Base-by-base conservation (phyloP, 2,888 invertebrate genomes). In the Pristionchus mayeri region DNA sequence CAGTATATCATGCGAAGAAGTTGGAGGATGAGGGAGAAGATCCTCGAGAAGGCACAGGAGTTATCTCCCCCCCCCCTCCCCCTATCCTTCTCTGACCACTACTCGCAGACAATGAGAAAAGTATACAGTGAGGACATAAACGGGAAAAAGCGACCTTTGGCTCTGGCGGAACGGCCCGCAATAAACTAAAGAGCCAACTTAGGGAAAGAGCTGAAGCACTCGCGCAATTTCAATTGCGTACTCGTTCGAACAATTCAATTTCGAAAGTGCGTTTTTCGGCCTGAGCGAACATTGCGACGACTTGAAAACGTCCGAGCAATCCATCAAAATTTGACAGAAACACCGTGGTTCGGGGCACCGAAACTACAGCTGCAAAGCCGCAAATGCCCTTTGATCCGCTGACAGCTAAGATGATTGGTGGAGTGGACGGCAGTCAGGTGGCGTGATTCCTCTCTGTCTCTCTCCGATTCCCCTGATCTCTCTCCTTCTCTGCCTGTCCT, bases 321-420 rank as follows among this genome's bases (percentile, higher is more conserved):
- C 71, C 37, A 71, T 71, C 71, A 71, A 71, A 71, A 71, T 71
- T 37, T 24, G 71, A 71, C 71, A 71, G 71, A 44, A 71, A 71
- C 71, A 71, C 71, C 7, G 44, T 44, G 40, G n/a, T 37, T 40
- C 71, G 40, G 71, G 71, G 37, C 37, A 7, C 40, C 13, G 21
- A 67, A 9, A 21, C 54, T 54, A 18, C 54, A 40, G 40, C 40
- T 24, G 30, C n/a, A n/a, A 71, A 71, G 71, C 71, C 71, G 71
- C 71, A 37, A 71, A 71, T 16, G 71, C 71, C 30, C 71, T 71
- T 71, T 71, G 71, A 71, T 71, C 71, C n/a, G n/a, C n/a, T 71
- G 71, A 71, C 71, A 71, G 71, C 21, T 40, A 71, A 71, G 37
- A 71, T 71, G 71, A 71, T 71, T 71, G 44, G 71, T 71, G 71